Base-by-base conservation (phyloP, 2,797 vertebrate species). In the Gambusia yucatana region DNA sequence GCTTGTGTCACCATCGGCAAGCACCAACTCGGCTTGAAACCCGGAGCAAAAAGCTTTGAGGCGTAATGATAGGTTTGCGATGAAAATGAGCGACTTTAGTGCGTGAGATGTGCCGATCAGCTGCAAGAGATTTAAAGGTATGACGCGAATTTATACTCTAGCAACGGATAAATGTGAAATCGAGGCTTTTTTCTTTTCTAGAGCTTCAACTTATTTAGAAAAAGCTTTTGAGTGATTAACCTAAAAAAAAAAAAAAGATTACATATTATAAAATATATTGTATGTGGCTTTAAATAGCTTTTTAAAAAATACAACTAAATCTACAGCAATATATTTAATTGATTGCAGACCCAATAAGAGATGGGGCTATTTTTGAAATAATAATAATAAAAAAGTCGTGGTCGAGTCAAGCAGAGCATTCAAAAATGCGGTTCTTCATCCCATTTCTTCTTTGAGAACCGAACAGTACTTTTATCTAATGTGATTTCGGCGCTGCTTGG, bases 111-210 rank as follows among this genome's bases (percentile, higher is more conserved):
- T 82, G 88, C 85, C 88, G 87, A 89, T 81, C 84, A 36, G 20
- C 72, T 30, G 3, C 86, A 87, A 43, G 72, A 88, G 90, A 89
- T 44, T 11, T 72, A 70, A 85, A 92, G 91, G 92, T 93, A 94
- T 81, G 92, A 52, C 74, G 1, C 14, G 2, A 41, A 48, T 82
- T 86, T 84, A 22, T 41, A 36, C 17, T 33, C 72, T 44, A 30
- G 25, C 7, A 73, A 77, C n/a, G n/a, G 28, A 69, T 72, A 2
- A 28, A 71, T 30, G 22, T 28, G 30, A 39, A 22, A 30, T 55
- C 20, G 61, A 47, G 20, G 3, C 17, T 22, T 67, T 65, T 10
- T 39, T 10, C 13, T 4, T 57, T 2, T 25, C 0, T n/a, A 50
- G 20, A 14, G 20, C 36, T 9, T 69, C 14, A 13, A 52, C 30